A percentile compares a stretch with the other conserved stretches of the same genome.
phyloP scores from a whole-genome alignment of 1,140 invertebrate genomes.

The Marisa cornuarietis region DNA sequence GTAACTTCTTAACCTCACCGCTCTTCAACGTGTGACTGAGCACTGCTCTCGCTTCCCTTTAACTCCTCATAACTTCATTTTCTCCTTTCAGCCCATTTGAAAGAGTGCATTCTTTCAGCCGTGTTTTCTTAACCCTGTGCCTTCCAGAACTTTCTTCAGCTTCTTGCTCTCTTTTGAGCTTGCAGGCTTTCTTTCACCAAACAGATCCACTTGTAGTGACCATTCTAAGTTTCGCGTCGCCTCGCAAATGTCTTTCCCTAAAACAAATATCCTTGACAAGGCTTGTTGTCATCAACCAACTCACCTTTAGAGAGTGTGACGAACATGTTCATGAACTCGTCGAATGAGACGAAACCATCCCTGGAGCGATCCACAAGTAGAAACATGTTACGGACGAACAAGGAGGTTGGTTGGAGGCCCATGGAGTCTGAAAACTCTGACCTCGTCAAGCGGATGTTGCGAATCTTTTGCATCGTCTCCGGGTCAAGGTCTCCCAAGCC shows the following conservation, averaged over 20 bases:
- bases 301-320: conserved; percentile 76
- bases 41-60: too few relatives aligned
- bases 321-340: conserved; percentile 97
- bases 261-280: background rate
- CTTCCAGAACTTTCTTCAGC: too few relatives aligned
- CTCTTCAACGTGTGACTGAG: too few relatives aligned
- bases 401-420: conserved; percentile 95
- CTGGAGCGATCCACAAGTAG: conserved; percentile 97
- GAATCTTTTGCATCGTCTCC: conserved; percentile 39
- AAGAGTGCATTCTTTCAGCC: too few relatives aligned
- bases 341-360: conserved; percentile 94
- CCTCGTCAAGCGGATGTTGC: conserved; percentile 50
- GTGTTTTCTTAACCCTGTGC: too few relatives aligned
- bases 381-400: conserved; percentile 99
- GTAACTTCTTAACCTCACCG: too few relatives aligned
- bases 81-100: too few relatives aligned
- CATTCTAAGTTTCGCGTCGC: too few relatives aligned
- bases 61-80: too few relatives aligned
- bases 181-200: too few relatives aligned
- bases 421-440: conserved; percentile 96
- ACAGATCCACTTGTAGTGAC: too few relatives aligned
- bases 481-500: conserved; percentile 20
- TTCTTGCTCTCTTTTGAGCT: too few relatives aligned
- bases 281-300: background rate
- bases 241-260: background rate